A percentile compares a stretch with the other conserved stretches of the same genome.
Evolutionary conservation across 2,888 invertebrate species (phyloP).

Genomic region (Blera fallax): DNA sequence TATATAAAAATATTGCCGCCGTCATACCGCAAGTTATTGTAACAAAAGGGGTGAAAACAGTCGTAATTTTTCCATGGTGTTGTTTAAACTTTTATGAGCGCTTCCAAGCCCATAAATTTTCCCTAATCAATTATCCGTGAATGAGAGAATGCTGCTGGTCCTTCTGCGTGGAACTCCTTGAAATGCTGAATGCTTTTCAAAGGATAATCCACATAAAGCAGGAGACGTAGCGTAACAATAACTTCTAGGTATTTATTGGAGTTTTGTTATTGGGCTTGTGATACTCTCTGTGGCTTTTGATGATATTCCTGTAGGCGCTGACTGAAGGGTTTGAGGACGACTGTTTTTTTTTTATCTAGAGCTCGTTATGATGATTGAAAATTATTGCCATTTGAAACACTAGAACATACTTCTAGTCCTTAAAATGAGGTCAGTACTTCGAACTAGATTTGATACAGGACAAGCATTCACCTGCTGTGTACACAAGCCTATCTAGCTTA

Average conservation of each 20-base stretch:
- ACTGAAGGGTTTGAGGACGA: too few relatives aligned
- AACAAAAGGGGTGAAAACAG: conserved; percentile 35
- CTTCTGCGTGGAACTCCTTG: neutral
- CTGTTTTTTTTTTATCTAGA: too few relatives aligned
- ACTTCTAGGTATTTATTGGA: conserved; percentile 30
- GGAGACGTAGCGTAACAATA: conserved; percentile 35
- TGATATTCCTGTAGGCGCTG: neutral
- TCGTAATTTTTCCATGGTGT: conserved; percentile 16
- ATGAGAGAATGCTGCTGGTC: conserved; percentile 45
- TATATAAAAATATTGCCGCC: conserved; percentile 4
- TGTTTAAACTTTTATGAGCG: conserved; percentile 56
- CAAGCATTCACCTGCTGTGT: too few relatives aligned
- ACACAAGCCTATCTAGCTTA: too few relatives aligned
- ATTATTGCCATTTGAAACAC: neutral
- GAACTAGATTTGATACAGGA: too few relatives aligned
- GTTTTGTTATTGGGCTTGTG: neutral
- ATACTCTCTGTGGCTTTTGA: neutral
- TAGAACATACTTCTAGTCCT: too few relatives aligned
- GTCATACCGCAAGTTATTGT: conserved; percentile 1
- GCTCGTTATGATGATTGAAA: too few relatives aligned
- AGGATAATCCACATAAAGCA: conserved; percentile 41
- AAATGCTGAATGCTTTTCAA: conserved; percentile 8
- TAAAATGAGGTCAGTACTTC: too few relatives aligned
- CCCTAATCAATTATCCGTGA: conserved; percentile 55
- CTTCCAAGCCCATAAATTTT: conserved; percentile 21